These are phyloP conservation scores for Neria commutata DNA, from an alignment of 2,888 invertebrate species.

Conservation along the genomic window DNA sequence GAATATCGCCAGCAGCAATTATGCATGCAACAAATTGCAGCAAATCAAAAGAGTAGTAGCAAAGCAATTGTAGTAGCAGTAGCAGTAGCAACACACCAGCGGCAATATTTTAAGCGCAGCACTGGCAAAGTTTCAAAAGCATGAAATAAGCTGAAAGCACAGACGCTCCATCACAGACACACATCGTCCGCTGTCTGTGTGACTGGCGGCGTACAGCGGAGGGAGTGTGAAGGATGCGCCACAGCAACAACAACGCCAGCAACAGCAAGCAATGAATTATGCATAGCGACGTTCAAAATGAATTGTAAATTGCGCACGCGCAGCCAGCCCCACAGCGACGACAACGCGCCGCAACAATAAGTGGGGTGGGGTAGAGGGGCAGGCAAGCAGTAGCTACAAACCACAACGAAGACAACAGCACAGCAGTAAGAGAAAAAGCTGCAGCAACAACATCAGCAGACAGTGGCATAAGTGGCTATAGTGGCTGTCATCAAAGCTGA, in stretches of 20 bases:
- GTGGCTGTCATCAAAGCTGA: not conserved
- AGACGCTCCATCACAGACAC: not conserved
- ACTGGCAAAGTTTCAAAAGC: not conserved
- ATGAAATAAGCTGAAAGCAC: not conserved
- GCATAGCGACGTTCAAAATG: constrained; percentile 34
- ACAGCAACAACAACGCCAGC: not conserved
- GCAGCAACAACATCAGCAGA: constrained; percentile 12
- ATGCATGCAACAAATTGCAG: not conserved
- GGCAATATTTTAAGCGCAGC: too few species aligned
- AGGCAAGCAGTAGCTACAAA: not conserved
- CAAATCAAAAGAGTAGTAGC: not conserved
- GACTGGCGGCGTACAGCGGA: not conserved
- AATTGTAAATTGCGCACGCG: constrained; percentile 42
- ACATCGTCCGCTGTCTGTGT: constrained; percentile 9
- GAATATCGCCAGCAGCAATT: not conserved
- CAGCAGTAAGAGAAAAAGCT: constrained; percentile 20
- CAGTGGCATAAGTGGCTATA: not conserved
- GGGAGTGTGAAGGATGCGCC: too few species aligned
- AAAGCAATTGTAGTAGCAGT: not conserved
- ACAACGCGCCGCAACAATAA: constrained; percentile 29
- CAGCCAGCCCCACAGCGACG: constrained; percentile 25
- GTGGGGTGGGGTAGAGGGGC: constrained; percentile 15
- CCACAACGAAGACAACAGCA: constrained; percentile 27
- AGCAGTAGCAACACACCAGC: too few species aligned
- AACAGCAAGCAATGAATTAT: not conserved